A percentile compares a stretch with the other conserved stretches of the same genome.
Evolutionary conservation across 2,113 vertebrate genomes (phyloP).

Genomic region (Paradoxurus hermaphroditus): DNA sequence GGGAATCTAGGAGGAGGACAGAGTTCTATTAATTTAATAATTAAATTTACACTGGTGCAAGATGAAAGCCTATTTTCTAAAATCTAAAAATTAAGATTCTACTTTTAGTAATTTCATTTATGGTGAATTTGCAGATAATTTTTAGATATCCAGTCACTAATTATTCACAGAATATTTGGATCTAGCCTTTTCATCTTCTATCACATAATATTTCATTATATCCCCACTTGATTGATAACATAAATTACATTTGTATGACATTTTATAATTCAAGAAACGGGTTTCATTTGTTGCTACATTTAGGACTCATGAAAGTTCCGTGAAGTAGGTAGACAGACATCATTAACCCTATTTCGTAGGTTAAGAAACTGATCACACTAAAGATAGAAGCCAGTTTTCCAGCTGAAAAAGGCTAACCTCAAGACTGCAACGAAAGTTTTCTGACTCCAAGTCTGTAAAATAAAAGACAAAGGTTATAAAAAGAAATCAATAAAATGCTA

Average conservation of each 20-base stretch:
- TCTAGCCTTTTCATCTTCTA: not conserved
- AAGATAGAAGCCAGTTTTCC: not conserved
- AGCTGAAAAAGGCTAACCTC: not conserved
- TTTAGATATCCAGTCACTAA: not conserved
- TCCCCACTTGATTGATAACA: not conserved
- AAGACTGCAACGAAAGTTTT: not conserved
- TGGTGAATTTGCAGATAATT: not conserved
- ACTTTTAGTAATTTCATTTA: slow-evolving; percentile 45
- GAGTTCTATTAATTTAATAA: slow-evolving; percentile 40
- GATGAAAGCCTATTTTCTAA: slow-evolving; percentile 33
- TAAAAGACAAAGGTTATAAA: not conserved
- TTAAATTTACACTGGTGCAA: not conserved
- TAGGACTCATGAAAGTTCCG: not conserved
- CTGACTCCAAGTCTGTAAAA: not conserved
- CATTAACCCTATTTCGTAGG: not conserved
- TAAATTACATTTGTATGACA: slow-evolving; percentile 11
- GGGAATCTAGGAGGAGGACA: not conserved
- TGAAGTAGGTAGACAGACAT: not conserved
- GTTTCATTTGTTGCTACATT: not conserved
- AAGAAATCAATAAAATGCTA: not conserved
- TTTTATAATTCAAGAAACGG: not conserved
- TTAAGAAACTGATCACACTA: not conserved
- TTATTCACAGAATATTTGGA: not conserved
- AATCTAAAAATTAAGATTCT: slow-evolving; percentile 24
- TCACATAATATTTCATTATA: not conserved